phyloP scores from a whole-genome alignment of 2,797 vertebrate species.

The Pseudochromis fuscus region DNA sequence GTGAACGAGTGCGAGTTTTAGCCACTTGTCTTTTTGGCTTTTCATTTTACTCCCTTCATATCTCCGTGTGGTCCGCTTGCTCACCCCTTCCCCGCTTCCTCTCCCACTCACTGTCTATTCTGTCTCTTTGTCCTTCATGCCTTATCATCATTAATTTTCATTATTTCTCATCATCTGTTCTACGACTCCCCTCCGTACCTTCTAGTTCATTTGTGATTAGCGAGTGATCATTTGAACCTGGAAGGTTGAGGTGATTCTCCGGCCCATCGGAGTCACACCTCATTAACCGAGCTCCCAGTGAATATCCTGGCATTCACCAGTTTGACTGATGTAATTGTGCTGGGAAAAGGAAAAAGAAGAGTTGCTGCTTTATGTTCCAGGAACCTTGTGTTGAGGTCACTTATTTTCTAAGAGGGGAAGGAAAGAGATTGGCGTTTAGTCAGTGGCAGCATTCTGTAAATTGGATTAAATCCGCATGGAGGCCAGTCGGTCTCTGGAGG shows the following conservation, averaged over 20 bases:
- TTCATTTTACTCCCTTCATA: constrained; percentile 8
- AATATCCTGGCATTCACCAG: constrained; percentile 36
- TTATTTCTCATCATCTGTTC: constrained; percentile 70
- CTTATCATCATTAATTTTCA: constrained; percentile 62
- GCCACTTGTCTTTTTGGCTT: constrained; percentile 30
- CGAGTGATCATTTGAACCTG: constrained; percentile 49
- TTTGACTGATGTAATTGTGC: constrained; percentile 34
- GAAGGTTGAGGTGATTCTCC: constrained; percentile 45
- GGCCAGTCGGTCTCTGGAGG: constrained; percentile 62
- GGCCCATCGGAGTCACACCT: constrained; percentile 42
- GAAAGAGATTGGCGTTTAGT: constrained; percentile 60
- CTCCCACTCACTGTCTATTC: constrained; percentile 3
- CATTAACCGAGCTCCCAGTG: constrained; percentile 59
- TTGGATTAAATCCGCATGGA: constrained; percentile 77
- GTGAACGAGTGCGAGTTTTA: constrained; percentile 5
- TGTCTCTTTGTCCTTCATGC: constrained; percentile 53
- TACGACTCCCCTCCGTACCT: constrained; percentile 44
- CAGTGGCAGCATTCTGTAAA: constrained; percentile 68
- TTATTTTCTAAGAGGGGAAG: constrained; percentile 43
- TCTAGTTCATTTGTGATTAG: constrained; percentile 64
- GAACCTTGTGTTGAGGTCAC: constrained; percentile 58
- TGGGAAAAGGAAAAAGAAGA: constrained; percentile 16
- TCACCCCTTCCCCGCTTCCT: background rate
- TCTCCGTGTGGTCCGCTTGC: constrained; percentile 11
- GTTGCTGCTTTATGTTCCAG: constrained; percentile 39